A percentile compares a stretch with the other conserved stretches of the same genome.
Conservation (phyloP, 2,113 vertebrate species). For the Vulpes vulpes region DNA sequence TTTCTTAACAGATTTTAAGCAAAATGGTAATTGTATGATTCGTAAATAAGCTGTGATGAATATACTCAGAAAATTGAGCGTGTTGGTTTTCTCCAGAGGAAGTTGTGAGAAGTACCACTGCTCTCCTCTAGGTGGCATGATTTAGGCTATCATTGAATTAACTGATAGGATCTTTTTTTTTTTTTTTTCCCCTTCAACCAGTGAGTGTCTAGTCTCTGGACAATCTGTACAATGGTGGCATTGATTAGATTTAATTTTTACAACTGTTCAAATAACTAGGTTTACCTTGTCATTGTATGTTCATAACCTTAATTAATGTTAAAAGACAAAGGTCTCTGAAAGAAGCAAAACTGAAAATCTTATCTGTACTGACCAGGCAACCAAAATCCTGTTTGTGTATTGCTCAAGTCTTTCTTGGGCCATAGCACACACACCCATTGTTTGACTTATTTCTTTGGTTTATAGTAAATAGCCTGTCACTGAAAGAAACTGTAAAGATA, state of each 20-base stretch:
- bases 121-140: constrained; percentile 76
- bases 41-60: background rate
- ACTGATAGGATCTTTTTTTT: background rate
- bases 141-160: constrained; percentile 60
- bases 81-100: background rate
- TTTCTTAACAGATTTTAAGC: background rate
- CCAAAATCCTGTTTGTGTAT: background rate
- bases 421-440: background rate
- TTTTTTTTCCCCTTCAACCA: background rate
- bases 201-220: constrained; percentile 16
- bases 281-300: background rate
- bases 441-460: constrained; percentile 67
- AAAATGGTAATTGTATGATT: background rate
- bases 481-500: constrained; percentile 80
- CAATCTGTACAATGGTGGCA: background rate
- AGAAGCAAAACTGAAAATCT: background rate
- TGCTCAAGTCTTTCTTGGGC: background rate
- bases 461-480: constrained; percentile 78
- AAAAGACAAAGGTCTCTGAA: background rate
- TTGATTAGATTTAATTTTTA: constrained; percentile 52
- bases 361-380: background rate
- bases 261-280: background rate
- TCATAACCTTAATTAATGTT: constrained; percentile 17
- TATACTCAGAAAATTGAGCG: background rate
- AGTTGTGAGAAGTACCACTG: background rate